phyloP scores from a whole-genome alignment of 2,888 invertebrate genomes.

The Sphaeridia pumilis region DNA sequence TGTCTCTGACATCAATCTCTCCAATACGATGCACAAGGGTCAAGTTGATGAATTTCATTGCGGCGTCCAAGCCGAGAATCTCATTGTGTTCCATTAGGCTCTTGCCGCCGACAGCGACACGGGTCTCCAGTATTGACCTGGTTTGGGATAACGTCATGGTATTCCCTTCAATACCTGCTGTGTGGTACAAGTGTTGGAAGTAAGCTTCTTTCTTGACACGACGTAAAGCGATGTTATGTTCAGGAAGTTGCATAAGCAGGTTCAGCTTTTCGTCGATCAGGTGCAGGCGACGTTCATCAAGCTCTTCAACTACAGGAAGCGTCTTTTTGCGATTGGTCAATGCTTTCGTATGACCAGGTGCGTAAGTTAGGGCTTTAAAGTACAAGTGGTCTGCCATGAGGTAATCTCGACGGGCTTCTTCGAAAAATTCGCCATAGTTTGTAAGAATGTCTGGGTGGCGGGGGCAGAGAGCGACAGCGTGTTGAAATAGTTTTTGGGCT shows the following conservation, averaged over 20 bases:
- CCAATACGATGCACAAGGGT: conserved; percentile 58
- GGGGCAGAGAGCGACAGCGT: conserved; percentile 82
- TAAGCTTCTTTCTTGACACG: conserved; percentile 90
- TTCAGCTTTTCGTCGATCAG: conserved; percentile 76
- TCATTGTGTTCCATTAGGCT: conserved; percentile 95
- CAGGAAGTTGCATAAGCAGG: conserved; percentile 66
- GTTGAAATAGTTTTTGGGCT: conserved; percentile 73
- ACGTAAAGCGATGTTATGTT: conserved; percentile 63
- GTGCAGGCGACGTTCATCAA: conserved; percentile 66
- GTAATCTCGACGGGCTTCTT: conserved; percentile 63
- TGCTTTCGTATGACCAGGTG: conserved; percentile 71
- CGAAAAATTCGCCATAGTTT: conserved; percentile 85
- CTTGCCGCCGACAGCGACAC: conserved; percentile 60
- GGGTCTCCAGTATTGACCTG: conserved; percentile 79
- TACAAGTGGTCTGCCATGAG: conserved; percentile 87
- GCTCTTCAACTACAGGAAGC: conserved; percentile 66
- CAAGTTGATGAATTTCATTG: conserved; percentile 77
- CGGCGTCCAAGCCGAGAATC: conserved; percentile 84
- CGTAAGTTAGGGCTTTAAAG: conserved; percentile 62
- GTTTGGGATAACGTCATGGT: conserved; percentile 90
- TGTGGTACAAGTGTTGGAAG: conserved; percentile 87
- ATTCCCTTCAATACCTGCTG: conserved; percentile 94
- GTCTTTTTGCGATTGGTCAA: conserved; percentile 70
- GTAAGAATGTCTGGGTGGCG: conserved; percentile 83
- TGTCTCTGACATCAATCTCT: conserved; percentile 67